These are phyloP conservation scores for Dicranocentrus wangi DNA, from an alignment of 2,888 invertebrate genomes.

Conservation along the genomic window DNA sequence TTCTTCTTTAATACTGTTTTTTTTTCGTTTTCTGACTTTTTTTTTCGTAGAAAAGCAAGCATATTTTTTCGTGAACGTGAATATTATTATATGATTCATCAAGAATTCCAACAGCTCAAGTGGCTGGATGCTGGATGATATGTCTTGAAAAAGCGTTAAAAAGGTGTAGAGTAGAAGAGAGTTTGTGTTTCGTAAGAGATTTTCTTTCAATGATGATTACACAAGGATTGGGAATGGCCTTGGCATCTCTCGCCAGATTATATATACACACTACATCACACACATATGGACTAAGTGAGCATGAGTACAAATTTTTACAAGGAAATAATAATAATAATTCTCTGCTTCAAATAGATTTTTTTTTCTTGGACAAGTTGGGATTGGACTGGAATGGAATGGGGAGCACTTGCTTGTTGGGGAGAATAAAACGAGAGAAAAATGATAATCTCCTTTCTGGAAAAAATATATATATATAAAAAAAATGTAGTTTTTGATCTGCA, in stretches of 20 bases:
- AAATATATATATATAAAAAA: conserved; percentile 1
- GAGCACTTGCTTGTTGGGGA: neutral
- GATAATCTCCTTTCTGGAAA: conserved; percentile 41
- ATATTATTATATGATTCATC: conserved; percentile 30
- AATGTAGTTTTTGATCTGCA: neutral
- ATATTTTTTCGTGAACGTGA: conserved; percentile 9
- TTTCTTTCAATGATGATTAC: conserved; percentile 4
- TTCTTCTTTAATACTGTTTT: neutral
- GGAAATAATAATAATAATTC: no score
- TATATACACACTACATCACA: no score
- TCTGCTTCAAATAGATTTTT: no score
- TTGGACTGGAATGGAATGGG: conserved; percentile 31
- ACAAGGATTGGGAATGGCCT: conserved; percentile 30
- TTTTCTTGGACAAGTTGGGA: neutral
- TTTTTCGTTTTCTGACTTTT: conserved; percentile 1
- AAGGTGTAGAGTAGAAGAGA: conserved; percentile 2
- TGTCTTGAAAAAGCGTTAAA: neutral
- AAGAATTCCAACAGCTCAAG: conserved; percentile 32
- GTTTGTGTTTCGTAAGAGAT: conserved; percentile 16
- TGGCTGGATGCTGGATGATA: conserved; percentile 25
- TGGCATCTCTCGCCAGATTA: conserved; percentile 9
- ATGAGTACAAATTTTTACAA: no score
- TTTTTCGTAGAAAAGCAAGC: neutral
- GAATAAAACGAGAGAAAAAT: conserved; percentile 25
- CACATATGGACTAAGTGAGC: no score